Base-by-base conservation (phyloP, 2,888 invertebrate genomes). In the Leptinotarsa haldemani region DNA sequence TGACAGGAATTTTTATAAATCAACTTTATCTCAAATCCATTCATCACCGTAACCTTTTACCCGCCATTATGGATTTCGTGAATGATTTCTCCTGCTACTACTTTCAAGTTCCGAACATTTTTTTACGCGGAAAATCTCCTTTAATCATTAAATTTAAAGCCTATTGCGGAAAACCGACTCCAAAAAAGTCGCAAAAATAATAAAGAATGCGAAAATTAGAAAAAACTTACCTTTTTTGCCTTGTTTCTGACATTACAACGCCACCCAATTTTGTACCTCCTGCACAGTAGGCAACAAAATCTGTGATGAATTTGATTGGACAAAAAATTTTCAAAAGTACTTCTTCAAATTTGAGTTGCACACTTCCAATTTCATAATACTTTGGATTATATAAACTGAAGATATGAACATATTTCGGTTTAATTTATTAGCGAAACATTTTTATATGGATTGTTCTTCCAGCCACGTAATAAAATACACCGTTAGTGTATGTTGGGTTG, bases 191-290 rank as follows among this genome's bases (percentile, higher is more conserved):
- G n/a, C 48, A 69, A 56, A 69, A 72, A 65, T 68, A 67, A 47
- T 65, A 64, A 25, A 47, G 46, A 56, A 18, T 47, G 67, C 65
- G 65, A 74, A 79, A 80, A 79, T 78, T 72, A 48, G 69, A 76
- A 77, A 88, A 89, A 90, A 90, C 93, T 93, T 91, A 93, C 93
- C 93, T 92, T 91, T 81, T 81, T 92, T 90, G 91, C 91, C 91
- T 92, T 91, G 91, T 88, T 91, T 92, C 92, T 92, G 92, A 92
- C 93, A 93, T 93, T 91, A 92, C 93, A 92, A 91, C 91, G 92
- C 92, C 92, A 92, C 92, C 91, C 92, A 92, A 91, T 92, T 91
- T 92, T 92, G 91, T 91, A 91, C 91, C 91, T 92, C 91, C 92
- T 81, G 80, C 80, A 80, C 80, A 80, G 83, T 83, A 84, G 81